A percentile compares a stretch with the other conserved stretches of the same genome.
These are phyloP conservation scores for Plutomurus gul DNA, from an alignment of 1,140 invertebrate genomes.

Conservation along the genomic window DNA sequence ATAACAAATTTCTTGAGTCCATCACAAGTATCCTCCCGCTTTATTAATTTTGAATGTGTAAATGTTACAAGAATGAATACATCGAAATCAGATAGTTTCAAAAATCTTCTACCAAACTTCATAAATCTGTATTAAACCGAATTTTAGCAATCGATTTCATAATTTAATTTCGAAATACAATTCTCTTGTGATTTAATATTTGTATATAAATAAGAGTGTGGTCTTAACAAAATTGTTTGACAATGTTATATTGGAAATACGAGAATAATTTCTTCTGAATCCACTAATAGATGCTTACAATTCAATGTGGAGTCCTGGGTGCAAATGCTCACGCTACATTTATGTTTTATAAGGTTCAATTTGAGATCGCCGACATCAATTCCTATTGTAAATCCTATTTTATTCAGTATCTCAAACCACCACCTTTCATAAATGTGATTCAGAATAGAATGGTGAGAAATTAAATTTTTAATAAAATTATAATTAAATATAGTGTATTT, in stretches of 20 bases:
- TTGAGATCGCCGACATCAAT: not conserved
- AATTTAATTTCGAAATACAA: not conserved
- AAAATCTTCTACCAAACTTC: not conserved
- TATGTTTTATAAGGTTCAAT: not conserved
- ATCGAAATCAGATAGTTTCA: not conserved
- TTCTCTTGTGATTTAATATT: conserved; percentile 12
- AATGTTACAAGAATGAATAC: not conserved
- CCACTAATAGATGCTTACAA: too few relatives aligned
- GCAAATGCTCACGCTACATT: not conserved
- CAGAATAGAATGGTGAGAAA: too few relatives aligned
- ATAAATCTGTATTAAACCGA: not conserved
- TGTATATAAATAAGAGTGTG: too few relatives aligned
- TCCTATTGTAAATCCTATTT: not conserved
- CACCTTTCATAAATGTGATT: not conserved
- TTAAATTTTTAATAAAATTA: too few relatives aligned
- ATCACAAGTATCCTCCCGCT: not conserved
- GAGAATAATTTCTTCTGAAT: too few relatives aligned
- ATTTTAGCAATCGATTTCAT: conserved; percentile 15
- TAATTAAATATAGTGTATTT: too few relatives aligned
- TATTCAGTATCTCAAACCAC: not conserved
- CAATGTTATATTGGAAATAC: too few relatives aligned
- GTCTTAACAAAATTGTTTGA: too few relatives aligned
- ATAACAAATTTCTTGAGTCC: not conserved
- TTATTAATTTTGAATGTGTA: not conserved
- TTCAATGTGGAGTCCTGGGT: not conserved